Conservation (phyloP, 2,113 vertebrate genomes). For the Apodemus speciosus region DNA sequence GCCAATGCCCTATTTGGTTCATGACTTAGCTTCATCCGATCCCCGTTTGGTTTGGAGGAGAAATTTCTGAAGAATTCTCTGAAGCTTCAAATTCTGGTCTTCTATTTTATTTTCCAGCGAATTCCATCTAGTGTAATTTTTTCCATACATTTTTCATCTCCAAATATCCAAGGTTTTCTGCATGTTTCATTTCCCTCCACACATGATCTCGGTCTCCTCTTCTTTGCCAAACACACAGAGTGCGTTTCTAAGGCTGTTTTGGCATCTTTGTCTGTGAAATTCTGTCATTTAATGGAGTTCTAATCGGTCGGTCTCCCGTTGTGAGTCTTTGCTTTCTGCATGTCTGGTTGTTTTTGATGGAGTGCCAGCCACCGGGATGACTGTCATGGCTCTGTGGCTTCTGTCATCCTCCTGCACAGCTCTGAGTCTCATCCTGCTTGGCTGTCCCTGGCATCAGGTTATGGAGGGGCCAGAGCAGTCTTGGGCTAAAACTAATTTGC, state of each 20-base stretch:
- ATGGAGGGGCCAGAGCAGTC: background rate
- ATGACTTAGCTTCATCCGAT: background rate
- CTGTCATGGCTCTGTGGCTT: background rate
- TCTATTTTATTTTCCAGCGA: slow-evolving; percentile 20
- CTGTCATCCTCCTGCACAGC: background rate
- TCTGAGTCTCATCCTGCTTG: background rate
- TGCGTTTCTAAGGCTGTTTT: background rate
- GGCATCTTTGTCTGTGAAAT: background rate
- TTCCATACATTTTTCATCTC: slow-evolving; percentile 6
- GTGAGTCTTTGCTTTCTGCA: background rate
- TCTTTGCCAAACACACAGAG: background rate
- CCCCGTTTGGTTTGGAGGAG: background rate
- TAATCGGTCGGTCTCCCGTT: background rate
- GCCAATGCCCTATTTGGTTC: background rate
- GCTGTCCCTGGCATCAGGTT: background rate
- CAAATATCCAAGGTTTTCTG: background rate
- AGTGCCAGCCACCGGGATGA: background rate
- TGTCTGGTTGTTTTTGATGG: background rate
- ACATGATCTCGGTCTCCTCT: background rate
- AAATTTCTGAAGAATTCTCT: background rate
- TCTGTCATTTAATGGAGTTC: background rate
- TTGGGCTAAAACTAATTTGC: background rate
- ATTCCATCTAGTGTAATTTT: background rate
- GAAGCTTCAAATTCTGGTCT: background rate
- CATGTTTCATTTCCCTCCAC: background rate